Evolutionary conservation across 2,797 vertebrate species (phyloP), one percentile per base, ranked within the genome.

Genomic region (Otolemur crassicaudatus): DNA sequence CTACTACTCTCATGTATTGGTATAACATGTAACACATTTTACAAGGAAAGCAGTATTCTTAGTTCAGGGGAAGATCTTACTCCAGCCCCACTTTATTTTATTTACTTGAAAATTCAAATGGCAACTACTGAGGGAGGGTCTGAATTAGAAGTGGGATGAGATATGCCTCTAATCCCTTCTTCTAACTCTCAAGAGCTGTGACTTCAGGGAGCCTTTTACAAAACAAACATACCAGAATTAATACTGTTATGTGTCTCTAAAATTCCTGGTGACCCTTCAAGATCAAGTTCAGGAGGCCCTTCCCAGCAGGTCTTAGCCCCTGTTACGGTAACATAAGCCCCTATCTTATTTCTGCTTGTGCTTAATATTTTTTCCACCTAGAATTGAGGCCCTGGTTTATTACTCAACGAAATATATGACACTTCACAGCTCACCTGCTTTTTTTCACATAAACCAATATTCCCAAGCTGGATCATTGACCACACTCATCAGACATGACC

Each of bases 11-110:
- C 49, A 10, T 73, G 5, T 20, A 5, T 75, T 72, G 27, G 17
- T 61, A 5, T 49, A 73, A 53, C 34, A 80, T 81, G 2, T 29
- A 69, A 70, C 46, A 82, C 37, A 37, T 65, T 85, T 87, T 90
- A 70, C 12, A 87, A 82, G 65, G 85, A 94, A 83, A 87, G 61
- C 20, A 7, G 29, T 82, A 23, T 94, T 96, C 46, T 75, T 77
- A 58, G 86, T 85, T 96, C 40, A 86, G 23, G 61, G 27, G 40
- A 63, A 20, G 83, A 20, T 81, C 49, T 67, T 92, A 46, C 87
- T 93, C 77, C 6, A 53, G 65, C 12, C 20, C 1, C 14, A 1
- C 12, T 53, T 49, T 14, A 14, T 49, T 79, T 82, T 27, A 77
- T 76, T 58, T 22, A 12, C 56, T 79, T 69, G 84, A 86, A 93